Evolutionary conservation across 2,797 vertebrate genomes (phyloP), one percentile per base, ranked within the genome.

Genomic region (Sandelia bainsii): DNA sequence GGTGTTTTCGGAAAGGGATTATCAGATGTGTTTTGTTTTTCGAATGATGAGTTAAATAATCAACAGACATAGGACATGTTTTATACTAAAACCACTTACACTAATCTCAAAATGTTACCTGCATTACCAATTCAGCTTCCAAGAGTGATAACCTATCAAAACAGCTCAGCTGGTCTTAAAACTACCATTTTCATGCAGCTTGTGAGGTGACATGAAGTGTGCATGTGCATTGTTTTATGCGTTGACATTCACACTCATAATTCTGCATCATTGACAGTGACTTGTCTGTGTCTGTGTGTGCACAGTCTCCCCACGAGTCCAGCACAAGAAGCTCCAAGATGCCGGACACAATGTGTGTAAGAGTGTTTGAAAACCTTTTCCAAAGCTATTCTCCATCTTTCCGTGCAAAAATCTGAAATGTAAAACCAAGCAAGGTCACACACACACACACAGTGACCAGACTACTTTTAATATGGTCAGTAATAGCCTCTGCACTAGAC

Each of bases 271-370:
- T 86, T 91, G 84, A 87, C 80, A 77, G 80, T 94, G 87, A 89
- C 77, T 69, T 84, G 66, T 91, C 63, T 93, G 64, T 94, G 82
- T 95, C 82, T 94, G 89, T 93, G 84, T 92, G 91, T 92, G 83
- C 87, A 80, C 93, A 92, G 93, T 95, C 92, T 90, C 86, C 83
- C 73, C 83, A 79, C 84, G 79, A 87, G 81, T 82, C 91, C 88
- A 89, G 86, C 93, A 91, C 80, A 75, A 87, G 92, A 86, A 90
- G 89, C 89, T 79, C 71, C 90, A 89, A 87, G 93, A 95, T 95
- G 94, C 94, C 93, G 86, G 92, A 94, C 77, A 94, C 94, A 93
- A 94, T 93, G 88, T 94, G 94, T 95, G 94, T 95, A 95, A 95
- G 94, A 94, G 82, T 91, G 90, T 91, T 88, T 70, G 8, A 83